phyloP scores from a whole-genome alignment of 92 coral and sea anemone species.

The Heteractis magnifica region DNA sequence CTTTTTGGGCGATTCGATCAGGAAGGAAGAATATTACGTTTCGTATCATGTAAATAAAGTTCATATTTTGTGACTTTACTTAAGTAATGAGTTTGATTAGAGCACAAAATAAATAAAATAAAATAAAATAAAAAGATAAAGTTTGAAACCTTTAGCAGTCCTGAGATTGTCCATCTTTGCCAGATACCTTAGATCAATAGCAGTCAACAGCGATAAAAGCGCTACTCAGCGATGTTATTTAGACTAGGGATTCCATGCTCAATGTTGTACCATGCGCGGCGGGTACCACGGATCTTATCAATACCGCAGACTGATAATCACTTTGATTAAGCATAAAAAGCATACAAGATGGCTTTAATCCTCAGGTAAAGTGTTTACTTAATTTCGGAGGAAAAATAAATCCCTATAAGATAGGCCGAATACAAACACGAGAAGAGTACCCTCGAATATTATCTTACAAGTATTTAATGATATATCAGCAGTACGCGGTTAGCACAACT shows the following conservation, averaged over 20 bases:
- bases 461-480: too few relatives aligned
- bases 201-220: neutral
- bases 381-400: neutral
- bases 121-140: neutral
- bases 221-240: neutral
- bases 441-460: too few relatives aligned
- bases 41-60: neutral
- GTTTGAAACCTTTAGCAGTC: neutral
- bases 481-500: too few relatives aligned
- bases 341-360: neutral
- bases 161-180: neutral
- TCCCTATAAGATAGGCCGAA: neutral
- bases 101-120: neutral
- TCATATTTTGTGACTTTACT: neutral
- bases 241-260: neutral
- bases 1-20: neutral
- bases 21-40: neutral
- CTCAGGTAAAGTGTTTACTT: neutral
- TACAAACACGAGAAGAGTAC: neutral
- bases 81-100: neutral
- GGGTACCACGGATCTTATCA: neutral
- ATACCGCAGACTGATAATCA: neutral
- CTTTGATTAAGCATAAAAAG: neutral
- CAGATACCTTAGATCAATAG: neutral
- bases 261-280: neutral